Evolutionary conservation across 2,113 vertebrate genomes (phyloP).

Genomic region (Paraplagusia blochii): DNA sequence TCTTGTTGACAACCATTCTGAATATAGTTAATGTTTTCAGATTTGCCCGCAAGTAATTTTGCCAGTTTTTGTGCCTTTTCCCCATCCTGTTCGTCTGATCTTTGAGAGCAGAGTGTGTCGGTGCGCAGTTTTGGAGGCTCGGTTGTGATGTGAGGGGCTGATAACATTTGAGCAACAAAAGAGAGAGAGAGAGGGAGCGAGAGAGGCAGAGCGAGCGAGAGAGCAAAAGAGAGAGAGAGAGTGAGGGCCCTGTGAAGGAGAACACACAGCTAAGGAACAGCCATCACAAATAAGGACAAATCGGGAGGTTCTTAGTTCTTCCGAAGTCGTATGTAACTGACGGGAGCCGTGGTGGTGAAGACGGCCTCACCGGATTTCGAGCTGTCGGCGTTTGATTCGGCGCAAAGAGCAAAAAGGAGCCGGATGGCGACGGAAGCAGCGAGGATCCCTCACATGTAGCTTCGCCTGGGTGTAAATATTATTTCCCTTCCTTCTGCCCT

Average conservation of each 20-base stretch:
- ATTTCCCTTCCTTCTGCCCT: slow-evolving; percentile 45
- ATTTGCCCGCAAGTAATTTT: neutral
- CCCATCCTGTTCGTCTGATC: neutral
- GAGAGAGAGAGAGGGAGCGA: slow-evolving; percentile 54
- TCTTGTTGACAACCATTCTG: too few relatives aligned
- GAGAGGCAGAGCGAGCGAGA: slow-evolving; percentile 12
- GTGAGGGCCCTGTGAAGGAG: slow-evolving; percentile 60
- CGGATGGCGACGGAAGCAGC: slow-evolving; percentile 66
- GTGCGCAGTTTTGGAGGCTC: slow-evolving; percentile 65
- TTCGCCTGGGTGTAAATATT: slow-evolving; percentile 62
- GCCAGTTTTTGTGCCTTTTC: neutral
- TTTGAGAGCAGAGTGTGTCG: slow-evolving; percentile 20
- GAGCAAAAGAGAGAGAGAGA: slow-evolving; percentile 24
- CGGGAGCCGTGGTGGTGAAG: slow-evolving; percentile 29
- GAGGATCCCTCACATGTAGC: slow-evolving; percentile 70
- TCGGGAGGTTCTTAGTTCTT: slow-evolving; percentile 18
- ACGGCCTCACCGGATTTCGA: slow-evolving; percentile 41
- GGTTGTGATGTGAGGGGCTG: slow-evolving; percentile 62
- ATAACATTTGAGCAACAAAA: slow-evolving; percentile 71
- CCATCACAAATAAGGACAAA: slow-evolving; percentile 60
- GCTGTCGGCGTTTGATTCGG: slow-evolving; percentile 36
- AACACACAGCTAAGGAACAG: slow-evolving; percentile 62
- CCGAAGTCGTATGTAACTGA: neutral
- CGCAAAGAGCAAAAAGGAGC: slow-evolving; percentile 51
- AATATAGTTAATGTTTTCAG: too few relatives aligned